Evolutionary conservation across 2,797 vertebrate species (phyloP).

Genomic region (Syngnathus rostellatus): DNA sequence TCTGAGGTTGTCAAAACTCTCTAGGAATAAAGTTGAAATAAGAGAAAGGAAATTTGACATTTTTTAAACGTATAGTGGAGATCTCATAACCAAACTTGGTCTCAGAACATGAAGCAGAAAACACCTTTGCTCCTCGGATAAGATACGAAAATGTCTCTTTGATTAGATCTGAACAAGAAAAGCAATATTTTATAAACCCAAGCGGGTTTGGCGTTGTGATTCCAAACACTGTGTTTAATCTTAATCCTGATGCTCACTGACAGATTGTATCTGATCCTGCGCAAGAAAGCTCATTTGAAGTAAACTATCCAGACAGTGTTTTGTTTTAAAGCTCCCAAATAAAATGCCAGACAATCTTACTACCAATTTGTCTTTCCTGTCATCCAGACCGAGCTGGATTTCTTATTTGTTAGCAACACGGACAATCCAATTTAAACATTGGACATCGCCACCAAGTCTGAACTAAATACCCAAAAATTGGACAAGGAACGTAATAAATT

Average conservation of each 20-base stretch:
- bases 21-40: no score
- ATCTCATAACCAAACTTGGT: background rate
- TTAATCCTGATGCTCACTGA: background rate
- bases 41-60: no score
- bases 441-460: background rate
- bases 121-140: background rate
- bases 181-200: background rate
- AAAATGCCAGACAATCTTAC: background rate
- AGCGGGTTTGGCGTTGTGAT: background rate
- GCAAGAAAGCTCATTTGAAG: background rate
- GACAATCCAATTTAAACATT: background rate
- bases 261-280: background rate
- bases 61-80: no score
- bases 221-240: constrained; percentile 2
- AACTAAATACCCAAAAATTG: background rate
- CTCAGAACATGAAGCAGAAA: background rate
- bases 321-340: background rate
- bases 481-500: background rate
- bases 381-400: background rate
- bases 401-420: background rate
- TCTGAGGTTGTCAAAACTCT: no score
- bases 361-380: background rate
- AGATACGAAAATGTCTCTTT: background rate
- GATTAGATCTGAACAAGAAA: background rate
- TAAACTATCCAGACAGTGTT: background rate